Conservation (phyloP, 1,140 invertebrate species). For the Heterodera carotae region DNA sequence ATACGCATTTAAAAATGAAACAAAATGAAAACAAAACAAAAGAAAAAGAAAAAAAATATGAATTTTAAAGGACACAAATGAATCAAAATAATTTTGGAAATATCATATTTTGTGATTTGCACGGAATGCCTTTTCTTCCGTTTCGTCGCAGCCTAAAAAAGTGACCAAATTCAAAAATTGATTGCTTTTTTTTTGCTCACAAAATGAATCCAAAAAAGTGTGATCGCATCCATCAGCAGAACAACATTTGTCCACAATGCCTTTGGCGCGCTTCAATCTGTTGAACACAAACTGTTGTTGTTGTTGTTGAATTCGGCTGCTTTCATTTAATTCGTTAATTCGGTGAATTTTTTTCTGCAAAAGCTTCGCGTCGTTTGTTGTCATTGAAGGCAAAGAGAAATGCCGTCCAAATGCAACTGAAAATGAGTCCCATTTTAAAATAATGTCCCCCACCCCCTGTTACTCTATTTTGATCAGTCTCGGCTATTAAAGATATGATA, state of each 20-base stretch:
- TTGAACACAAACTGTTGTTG: no score
- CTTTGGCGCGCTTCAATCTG: conserved; percentile 19
- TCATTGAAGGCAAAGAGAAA: neutral
- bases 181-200: neutral
- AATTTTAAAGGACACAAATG: no score
- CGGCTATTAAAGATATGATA: no score
- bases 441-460: no score
- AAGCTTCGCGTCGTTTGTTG: neutral
- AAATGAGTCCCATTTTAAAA: neutral
- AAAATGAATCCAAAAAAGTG: conserved; percentile 21
- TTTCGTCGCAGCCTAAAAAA: neutral
- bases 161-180: neutral
- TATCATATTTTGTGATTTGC: neutral
- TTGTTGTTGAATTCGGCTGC: neutral
- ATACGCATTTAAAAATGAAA: no score
- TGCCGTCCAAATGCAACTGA: neutral
- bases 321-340: neutral
- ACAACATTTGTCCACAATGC: conserved; percentile 30
- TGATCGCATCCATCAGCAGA: conserved; percentile 14
- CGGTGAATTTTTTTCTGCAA: neutral
- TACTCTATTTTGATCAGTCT: no score
- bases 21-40: no score
- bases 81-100: no score
- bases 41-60: no score
- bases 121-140: conserved; percentile 2